phyloP scores from a whole-genome alignment of 2,888 invertebrate species.

The Eupithecia vulgata region DNA sequence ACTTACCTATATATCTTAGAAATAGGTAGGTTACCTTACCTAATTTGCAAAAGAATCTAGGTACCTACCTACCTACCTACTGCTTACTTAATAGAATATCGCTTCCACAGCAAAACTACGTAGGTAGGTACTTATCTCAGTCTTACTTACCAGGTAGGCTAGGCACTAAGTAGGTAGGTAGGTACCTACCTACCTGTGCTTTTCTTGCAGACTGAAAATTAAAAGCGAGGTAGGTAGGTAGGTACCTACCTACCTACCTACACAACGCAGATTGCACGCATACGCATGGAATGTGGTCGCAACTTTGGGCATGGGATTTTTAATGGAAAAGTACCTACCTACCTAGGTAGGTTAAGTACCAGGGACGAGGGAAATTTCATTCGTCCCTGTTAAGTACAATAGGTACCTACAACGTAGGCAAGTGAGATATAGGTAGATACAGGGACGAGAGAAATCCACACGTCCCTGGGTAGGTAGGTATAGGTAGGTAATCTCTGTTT shows the following conservation, averaged over 20 bases:
- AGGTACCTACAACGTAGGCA: no score
- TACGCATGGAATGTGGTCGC: background rate
- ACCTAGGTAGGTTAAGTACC: no score
- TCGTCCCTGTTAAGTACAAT: no score
- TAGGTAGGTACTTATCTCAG: no score
- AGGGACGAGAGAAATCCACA: no score
- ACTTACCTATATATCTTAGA: background rate
- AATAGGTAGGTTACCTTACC: background rate
- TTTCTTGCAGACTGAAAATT: background rate
- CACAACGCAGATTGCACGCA: background rate
- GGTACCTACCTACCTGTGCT: background rate
- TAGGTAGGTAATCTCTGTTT: no score
- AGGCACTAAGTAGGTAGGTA: background rate
- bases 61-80: background rate
- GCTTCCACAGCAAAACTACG: no score
- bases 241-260: background rate
- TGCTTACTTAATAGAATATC: no score
- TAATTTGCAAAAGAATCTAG: background rate
- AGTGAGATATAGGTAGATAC: no score
- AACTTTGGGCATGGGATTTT: background rate
- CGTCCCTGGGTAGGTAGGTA: no score
- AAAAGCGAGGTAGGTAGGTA: background rate
- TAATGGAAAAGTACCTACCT: no score
- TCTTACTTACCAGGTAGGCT: background rate
- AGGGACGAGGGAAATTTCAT: no score